Evolutionary conservation across 2,797 vertebrate species (phyloP).

Genomic region (Amphiprion clarkii): DNA sequence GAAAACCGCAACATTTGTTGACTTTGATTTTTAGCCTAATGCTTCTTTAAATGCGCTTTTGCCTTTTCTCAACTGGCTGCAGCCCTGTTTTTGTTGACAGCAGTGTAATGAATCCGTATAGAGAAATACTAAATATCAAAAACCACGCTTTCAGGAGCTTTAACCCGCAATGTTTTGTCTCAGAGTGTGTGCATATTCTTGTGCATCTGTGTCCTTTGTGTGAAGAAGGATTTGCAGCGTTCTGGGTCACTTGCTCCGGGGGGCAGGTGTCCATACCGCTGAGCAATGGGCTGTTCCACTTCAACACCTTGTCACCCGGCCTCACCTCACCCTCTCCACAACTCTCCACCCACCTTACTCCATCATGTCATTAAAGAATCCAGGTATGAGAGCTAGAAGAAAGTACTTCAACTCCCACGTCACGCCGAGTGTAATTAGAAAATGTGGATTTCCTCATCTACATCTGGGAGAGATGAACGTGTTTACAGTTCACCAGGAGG

Average conservation of each 20-base stretch:
- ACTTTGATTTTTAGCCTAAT: not conserved
- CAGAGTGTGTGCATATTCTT: not conserved
- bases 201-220: conserved; percentile 48
- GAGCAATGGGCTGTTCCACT: conserved; percentile 78
- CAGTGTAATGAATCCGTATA: not conserved
- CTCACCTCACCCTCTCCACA: conserved; percentile 34
- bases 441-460: conserved; percentile 36
- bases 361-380: conserved; percentile 55
- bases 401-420: conserved; percentile 15
- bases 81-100: not conserved
- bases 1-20: not conserved
- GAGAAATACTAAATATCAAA: not conserved
- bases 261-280: conserved; percentile 77
- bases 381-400: conserved; percentile 34
- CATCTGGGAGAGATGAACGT: conserved; percentile 41
- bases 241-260: conserved; percentile 71
- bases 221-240: conserved; percentile 68
- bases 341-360: conserved; percentile 35
- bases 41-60: no score
- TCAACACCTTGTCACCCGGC: conserved; percentile 80
- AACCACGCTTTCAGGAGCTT: no score
- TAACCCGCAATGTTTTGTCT: not conserved
- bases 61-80: not conserved
- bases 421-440: conserved; percentile 35
- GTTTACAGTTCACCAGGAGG: conserved; percentile 38